Percentiles rank a stretch among this genome's conserved stretches.
Conservation (phyloP, 2,113 vertebrate genomes). For the Romanogobio albipinnatus region DNA sequence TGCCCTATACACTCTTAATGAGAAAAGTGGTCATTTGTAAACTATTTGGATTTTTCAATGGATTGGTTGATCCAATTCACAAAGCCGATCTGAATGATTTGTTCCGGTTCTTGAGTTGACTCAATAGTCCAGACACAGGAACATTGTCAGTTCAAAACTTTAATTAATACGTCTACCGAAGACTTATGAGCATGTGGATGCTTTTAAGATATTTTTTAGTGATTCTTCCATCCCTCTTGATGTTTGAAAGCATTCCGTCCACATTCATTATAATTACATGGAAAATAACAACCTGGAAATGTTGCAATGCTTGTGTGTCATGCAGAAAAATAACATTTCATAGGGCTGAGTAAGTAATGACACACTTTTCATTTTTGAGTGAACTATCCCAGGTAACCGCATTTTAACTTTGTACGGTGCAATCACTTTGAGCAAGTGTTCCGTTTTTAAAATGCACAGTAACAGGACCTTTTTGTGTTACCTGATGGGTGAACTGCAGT, state of each 20-base stretch:
- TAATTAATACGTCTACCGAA: not conserved
- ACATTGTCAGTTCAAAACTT: not conserved
- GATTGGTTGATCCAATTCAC: not conserved
- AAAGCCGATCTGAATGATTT: not conserved
- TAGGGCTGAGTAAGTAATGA: too few species aligned
- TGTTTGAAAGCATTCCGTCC: not conserved
- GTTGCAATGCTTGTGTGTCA: not conserved
- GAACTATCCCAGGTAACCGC: not conserved
- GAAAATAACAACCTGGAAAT: not conserved
- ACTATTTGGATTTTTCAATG: not conserved
- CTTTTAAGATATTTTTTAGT: not conserved
- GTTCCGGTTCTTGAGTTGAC: not conserved
- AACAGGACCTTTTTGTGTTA: not conserved
- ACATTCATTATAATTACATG: conserved; percentile 5
- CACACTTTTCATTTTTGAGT: not conserved
- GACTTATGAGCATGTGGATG: not conserved
- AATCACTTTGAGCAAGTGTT: not conserved
- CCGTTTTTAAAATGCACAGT: not conserved
- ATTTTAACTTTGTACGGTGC: not conserved
- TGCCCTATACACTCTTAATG: not conserved
- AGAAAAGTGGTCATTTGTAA: not conserved
- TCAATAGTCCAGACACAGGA: not conserved
- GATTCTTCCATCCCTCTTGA: not conserved
- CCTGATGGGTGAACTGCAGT: not conserved
- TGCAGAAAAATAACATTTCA: not conserved